Evolutionary conservation across 1,140 invertebrate genomes (phyloP), one percentile per base, ranked within the genome.

Genomic region (Sinonovacula constricta): DNA sequence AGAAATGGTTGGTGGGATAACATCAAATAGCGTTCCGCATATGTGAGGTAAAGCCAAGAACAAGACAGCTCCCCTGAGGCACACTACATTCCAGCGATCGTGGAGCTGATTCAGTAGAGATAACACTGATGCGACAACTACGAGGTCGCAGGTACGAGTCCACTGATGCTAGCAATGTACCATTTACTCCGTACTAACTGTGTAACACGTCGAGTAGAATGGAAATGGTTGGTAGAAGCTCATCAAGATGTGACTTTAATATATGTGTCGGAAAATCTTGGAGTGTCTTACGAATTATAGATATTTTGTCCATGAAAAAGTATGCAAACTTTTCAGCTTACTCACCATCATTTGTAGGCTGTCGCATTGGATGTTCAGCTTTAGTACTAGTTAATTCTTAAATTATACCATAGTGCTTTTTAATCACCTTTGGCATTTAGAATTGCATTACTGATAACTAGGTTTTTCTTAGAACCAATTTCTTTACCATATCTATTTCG

Each of bases 121-220:
- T 31, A 4, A 63, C 30, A 28, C 30, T 30, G 24, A 63, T 30
- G 31, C 60, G 30, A 63, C 60, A 63, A 63, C 60, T 63, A 30
- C 22, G 60, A 12, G 60, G 60, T 14, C 60, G 60, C 22, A 63
- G 31, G 30, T 63, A 63, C 31, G 60, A 63, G 60, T 30, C 30
- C 4, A 63, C 31, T 30, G 22, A 63, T 12, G 24, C 22, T 33
- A 63, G 30, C 30, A 22, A 12, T 14, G 3, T 33, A 33, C 60
- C 60, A 33, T 22, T 7, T 22, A 63, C 30, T 3, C 60, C 60
- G 31, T 63, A 63, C 31, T 63, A 30, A 33, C 30, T 63, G 24
- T 33, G 24, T 33, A 63, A 31, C 14, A 63, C 60, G 7, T 63
- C 60, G 4, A 63, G 31, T 26, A 63, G 60, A 30, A 63, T 63